A percentile compares a stretch with the other conserved stretches of the same genome.
Conservation (phyloP, 2,888 invertebrate species). For the Osmoderma eremita region DNA sequence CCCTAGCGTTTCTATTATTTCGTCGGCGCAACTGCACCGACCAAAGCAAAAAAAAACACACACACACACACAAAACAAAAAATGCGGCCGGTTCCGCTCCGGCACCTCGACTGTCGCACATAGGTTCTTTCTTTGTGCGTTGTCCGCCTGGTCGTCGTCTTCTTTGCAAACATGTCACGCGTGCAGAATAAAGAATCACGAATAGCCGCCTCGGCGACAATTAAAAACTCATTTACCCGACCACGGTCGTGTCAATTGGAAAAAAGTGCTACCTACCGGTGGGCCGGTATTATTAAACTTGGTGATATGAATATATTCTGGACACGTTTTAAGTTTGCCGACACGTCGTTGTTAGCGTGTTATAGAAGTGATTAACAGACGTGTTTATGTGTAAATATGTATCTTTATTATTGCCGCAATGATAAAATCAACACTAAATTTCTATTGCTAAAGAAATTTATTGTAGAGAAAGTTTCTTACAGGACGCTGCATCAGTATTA, state of each 20-base stretch:
- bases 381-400: too few species aligned
- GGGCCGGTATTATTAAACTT: too few species aligned
- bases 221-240: conserved; percentile 37
- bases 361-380: too few species aligned
- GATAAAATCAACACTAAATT: too few species aligned
- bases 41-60: neutral
- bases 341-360: too few species aligned
- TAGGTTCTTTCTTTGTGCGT: conserved; percentile 9
- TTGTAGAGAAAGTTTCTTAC: too few species aligned
- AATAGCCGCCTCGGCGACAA: conserved; percentile 34
- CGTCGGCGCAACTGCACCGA: conserved; percentile 14
- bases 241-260: conserved; percentile 24
- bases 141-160: neutral
- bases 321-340: too few species aligned
- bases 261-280: neutral
- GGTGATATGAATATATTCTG: too few species aligned
- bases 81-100: conserved; percentile 16
- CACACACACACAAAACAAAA: neutral
- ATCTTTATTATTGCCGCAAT: too few species aligned
- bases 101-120: conserved; percentile 23
- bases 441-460: too few species aligned
- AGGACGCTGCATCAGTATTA: too few species aligned
- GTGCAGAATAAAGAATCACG: conserved; percentile 10
- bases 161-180: conserved; percentile 25
- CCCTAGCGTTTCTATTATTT: conserved; percentile 24